These are phyloP conservation scores for Caenorhabditis sp. DNA, from an alignment of 2,888 invertebrate species.

Conservation along the genomic window DNA sequence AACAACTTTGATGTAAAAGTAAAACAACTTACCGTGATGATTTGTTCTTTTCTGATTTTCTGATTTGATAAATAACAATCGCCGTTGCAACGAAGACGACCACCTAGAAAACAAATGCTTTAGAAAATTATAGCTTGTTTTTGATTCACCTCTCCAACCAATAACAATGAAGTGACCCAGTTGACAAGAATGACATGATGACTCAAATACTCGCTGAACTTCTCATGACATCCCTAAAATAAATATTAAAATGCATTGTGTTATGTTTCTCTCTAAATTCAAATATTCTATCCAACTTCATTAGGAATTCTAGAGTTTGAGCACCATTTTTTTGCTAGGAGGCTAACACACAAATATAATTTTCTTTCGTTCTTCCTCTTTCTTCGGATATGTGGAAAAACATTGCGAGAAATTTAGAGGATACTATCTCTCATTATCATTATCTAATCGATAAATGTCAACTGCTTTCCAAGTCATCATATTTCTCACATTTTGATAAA, in stretches of 20 bases:
- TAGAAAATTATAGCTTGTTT: neutral
- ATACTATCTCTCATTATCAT: no score
- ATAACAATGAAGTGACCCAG: constrained; percentile 80
- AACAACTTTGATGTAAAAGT: no score
- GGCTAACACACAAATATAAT: no score
- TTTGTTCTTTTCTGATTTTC: neutral
- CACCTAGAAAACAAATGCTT: constrained; percentile 15
- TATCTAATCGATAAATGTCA: neutral
- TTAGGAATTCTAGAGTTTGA: neutral
- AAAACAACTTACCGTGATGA: no score
- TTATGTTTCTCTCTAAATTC: neutral
- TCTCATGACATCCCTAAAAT: constrained; percentile 80
- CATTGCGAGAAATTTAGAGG: no score
- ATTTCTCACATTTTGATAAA: constrained; percentile 61
- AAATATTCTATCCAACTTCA: neutral
- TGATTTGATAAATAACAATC: neutral
- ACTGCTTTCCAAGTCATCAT: neutral
- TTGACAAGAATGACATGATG: constrained; percentile 84
- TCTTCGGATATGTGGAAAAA: no score
- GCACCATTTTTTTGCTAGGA: no score
- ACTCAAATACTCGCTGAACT: constrained; percentile 81
- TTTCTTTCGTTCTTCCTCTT: no score
- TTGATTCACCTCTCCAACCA: constrained; percentile 79
- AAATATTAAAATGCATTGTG: constrained; percentile 37
- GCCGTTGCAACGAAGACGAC: neutral